Conservation (phyloP, 2,113 vertebrate species). For the Philantomba maxwellii region DNA sequence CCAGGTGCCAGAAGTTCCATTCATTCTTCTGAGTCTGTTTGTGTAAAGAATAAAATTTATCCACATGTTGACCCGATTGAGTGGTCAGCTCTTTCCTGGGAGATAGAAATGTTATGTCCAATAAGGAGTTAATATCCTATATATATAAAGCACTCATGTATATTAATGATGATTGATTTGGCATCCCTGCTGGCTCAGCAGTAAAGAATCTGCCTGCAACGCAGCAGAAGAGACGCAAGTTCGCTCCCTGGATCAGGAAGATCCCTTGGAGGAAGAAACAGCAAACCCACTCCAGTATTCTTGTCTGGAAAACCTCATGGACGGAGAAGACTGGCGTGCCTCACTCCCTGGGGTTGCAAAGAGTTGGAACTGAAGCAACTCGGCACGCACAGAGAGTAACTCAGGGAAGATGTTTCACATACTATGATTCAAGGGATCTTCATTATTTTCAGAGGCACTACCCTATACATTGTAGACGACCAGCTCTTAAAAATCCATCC, state of each 20-base stretch:
- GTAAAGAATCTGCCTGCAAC: not conserved
- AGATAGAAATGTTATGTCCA: not conserved
- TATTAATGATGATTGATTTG: not conserved
- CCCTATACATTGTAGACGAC: not conserved
- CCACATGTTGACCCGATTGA: not conserved
- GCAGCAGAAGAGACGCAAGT: not conserved
- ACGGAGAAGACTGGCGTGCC: fast-evolving
- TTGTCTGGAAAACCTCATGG: not conserved
- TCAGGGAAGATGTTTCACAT: not conserved
- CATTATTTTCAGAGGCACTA: not conserved
- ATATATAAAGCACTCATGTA: not conserved
- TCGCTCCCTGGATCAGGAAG: not conserved
- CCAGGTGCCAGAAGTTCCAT: not conserved
- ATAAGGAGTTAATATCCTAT: not conserved
- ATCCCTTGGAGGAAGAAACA: not conserved
- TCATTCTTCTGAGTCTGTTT: not conserved
- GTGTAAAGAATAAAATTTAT: not conserved
- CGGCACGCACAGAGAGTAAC: not conserved
- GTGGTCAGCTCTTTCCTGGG: not conserved
- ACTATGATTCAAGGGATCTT: not conserved
- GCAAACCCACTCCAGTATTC: not conserved
- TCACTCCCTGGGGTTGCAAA: not conserved
- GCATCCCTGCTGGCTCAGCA: not conserved
- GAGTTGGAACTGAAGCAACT: not conserved
- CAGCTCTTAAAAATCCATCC: not conserved